phyloP scores from a whole-genome alignment of 2,797 vertebrate species.

The Gouania willdenowi region DNA sequence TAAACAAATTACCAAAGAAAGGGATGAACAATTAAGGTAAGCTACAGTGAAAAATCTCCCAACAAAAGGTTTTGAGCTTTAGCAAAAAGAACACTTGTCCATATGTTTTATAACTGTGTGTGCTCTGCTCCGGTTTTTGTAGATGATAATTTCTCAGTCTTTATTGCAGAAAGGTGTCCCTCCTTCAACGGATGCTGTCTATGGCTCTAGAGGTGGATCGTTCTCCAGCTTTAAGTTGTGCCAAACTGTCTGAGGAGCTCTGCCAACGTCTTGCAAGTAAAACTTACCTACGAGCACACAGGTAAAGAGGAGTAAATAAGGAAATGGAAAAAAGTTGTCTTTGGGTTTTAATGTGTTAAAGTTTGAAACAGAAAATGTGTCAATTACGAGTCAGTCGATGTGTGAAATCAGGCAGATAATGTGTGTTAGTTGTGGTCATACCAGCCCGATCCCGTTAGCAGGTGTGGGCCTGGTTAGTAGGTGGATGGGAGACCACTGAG shows the following conservation, averaged over 20 bases:
- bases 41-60: not conserved
- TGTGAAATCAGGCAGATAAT: too few species aligned
- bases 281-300: slow-evolving; percentile 56
- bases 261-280: slow-evolving; percentile 77
- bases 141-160: too few species aligned
- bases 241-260: slow-evolving; percentile 83
- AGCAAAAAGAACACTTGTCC: not conserved
- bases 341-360: too few species aligned
- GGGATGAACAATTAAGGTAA: slow-evolving; percentile 67
- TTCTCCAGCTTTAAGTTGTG: slow-evolving; percentile 81
- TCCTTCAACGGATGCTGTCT: slow-evolving; percentile 88
- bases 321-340: too few species aligned
- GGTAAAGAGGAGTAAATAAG: slow-evolving; percentile 40
- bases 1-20: slow-evolving; percentile 30
- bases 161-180: slow-evolving; percentile 69
- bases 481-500: too few species aligned
- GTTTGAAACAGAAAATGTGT: too few species aligned
- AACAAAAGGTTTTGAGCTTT: not conserved
- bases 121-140: too few species aligned
- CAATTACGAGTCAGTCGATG: too few species aligned
- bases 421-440: too few species aligned
- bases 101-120: too few species aligned
- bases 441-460: too few species aligned
- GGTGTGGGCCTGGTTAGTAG: too few species aligned
- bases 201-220: slow-evolving; percentile 89